Conservation (phyloP, 2,113 vertebrate genomes). For the Aegotheles bennettii region DNA sequence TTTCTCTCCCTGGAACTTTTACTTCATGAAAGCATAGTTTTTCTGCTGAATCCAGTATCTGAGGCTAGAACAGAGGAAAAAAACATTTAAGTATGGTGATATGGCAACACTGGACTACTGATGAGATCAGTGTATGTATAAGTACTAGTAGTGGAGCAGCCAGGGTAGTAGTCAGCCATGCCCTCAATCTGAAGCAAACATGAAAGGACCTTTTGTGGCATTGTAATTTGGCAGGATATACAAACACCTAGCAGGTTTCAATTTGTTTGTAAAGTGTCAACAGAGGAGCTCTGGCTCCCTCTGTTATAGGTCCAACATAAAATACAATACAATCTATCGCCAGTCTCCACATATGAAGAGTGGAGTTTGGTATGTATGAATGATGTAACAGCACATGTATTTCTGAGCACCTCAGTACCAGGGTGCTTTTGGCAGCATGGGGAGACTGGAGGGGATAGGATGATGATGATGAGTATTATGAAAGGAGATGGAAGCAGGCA, state of each 20-base stretch:
- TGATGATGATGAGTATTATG: too few species aligned
- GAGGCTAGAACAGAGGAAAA: not conserved
- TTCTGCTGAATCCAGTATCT: not conserved
- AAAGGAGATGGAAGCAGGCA: not conserved
- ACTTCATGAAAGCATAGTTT: not conserved
- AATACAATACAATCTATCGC: not conserved
- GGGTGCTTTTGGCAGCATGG: not conserved
- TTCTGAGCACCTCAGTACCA: not conserved
- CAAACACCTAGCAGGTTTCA: not conserved
- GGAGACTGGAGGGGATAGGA: not conserved
- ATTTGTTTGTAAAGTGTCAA: not conserved
- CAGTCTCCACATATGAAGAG: not conserved
- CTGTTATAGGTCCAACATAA: not conserved
- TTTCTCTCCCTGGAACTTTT: not conserved
- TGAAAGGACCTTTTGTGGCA: not conserved
- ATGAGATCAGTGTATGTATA: not conserved
- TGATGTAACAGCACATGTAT: not conserved
- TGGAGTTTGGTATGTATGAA: not conserved
- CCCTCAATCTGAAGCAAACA: not conserved
- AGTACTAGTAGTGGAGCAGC: not conserved
- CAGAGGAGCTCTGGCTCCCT: not conserved
- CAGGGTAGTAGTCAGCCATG: not conserved
- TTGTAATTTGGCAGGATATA: not conserved
- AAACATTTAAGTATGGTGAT: not conserved
- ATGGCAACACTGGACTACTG: not conserved